Evolutionary conservation across 1,140 invertebrate genomes (phyloP).

Genomic region (Drosophila orena): DNA sequence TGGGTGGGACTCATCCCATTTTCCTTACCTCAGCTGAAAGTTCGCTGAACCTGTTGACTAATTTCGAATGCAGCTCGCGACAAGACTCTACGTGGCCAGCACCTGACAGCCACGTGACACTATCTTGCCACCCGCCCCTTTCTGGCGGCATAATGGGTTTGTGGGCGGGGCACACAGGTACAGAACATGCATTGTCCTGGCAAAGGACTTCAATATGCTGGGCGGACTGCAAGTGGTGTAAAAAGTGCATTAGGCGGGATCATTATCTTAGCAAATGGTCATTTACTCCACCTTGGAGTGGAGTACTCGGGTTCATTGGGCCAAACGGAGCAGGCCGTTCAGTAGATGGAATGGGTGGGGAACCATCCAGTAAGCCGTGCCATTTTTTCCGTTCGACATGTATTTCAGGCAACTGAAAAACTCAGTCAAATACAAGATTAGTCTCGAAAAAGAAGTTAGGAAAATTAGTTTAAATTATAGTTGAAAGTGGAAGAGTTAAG

Average conservation of each 20-base stretch:
- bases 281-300: constrained; percentile 7
- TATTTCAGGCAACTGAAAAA: not conserved
- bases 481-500: not conserved
- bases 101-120: constrained; percentile 69
- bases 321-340: constrained; percentile 14
- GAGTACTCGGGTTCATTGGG: not conserved
- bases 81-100: constrained; percentile 30
- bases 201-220: constrained; percentile 9
- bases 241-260: constrained; percentile 45
- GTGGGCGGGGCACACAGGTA: constrained; percentile 30
- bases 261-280: constrained; percentile 34
- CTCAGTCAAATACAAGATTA: constrained; percentile 3
- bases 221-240: constrained; percentile 14
- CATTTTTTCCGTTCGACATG: not conserved
- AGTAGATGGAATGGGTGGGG: not conserved
- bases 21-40: constrained; percentile 9
- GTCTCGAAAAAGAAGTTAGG: constrained; percentile 3
- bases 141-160: constrained; percentile 54
- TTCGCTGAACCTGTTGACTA: constrained; percentile 57
- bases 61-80: constrained; percentile 64
- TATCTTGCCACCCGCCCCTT: constrained; percentile 47
- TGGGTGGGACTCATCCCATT: constrained; percentile 21
- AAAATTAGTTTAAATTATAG: constrained; percentile 30
- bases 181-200: constrained; percentile 1
- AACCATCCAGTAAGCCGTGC: constrained; percentile 15